These are phyloP conservation scores for Chymomyza procnemis DNA, from an alignment of 2,888 invertebrate genomes.

Conservation along the genomic window DNA sequence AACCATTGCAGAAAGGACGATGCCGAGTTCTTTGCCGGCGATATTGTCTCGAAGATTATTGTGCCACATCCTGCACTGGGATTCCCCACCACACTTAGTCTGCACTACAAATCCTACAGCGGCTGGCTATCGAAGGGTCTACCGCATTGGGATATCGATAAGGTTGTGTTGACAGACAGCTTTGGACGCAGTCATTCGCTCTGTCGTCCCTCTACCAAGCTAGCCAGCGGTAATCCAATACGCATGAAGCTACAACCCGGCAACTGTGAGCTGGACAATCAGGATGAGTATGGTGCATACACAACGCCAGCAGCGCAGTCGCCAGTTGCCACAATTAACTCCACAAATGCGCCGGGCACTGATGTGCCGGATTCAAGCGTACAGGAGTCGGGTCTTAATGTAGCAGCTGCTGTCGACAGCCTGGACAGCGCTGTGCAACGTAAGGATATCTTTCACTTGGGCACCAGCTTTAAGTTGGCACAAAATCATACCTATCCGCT, in stretches of 20 bases:
- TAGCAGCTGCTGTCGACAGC: constrained; percentile 60
- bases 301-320: constrained; percentile 45
- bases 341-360: constrained; percentile 23
- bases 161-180: constrained; percentile 90
- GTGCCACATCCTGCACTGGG: constrained; percentile 93
- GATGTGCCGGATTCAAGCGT: constrained; percentile 65
- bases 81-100: constrained; percentile 85
- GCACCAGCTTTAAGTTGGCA: constrained; percentile 75
- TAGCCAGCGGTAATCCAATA: constrained; percentile 86
- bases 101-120: constrained; percentile 92
- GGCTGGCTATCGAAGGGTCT: constrained; percentile 94
- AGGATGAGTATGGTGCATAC: constrained; percentile 72
- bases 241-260: constrained; percentile 87
- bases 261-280: constrained; percentile 85
- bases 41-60: constrained; percentile 87
- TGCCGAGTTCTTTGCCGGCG: constrained; percentile 85
- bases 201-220: constrained; percentile 86
- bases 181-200: constrained; percentile 90
- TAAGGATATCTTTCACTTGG: constrained; percentile 78
- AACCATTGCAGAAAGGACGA: constrained; percentile 85
- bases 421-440: constrained; percentile 75
- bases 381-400: constrained; percentile 59
- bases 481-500: constrained; percentile 72
- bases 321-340: constrained; percentile 10
- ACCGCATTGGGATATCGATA: constrained; percentile 88